A percentile compares a stretch with the other conserved stretches of the same genome.
Conservation (phyloP, 2,797 vertebrate species). For the Enteromius anoplus region DNA sequence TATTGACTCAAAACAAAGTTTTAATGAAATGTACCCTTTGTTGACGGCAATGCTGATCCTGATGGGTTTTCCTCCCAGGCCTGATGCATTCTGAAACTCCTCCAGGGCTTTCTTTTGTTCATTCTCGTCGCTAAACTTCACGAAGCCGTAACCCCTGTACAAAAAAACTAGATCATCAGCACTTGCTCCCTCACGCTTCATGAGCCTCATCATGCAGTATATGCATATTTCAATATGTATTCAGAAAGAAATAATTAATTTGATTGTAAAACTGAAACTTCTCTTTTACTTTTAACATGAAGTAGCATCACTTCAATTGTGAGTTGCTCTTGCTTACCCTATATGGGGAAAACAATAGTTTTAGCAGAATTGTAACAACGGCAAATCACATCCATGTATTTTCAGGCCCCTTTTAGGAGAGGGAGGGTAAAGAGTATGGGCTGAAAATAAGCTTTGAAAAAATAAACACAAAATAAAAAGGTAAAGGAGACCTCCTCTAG, state of each 20-base stretch:
- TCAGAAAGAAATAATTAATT: slow-evolving; percentile 78
- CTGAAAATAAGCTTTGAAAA: slow-evolving; percentile 37
- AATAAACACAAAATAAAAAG: slow-evolving; percentile 17
- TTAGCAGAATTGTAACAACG: slow-evolving; percentile 74
- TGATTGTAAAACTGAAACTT: slow-evolving; percentile 87
- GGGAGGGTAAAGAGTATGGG: slow-evolving; percentile 48
- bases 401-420: slow-evolving; percentile 56
- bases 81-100: slow-evolving; percentile 89
- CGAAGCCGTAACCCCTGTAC: slow-evolving; percentile 89
- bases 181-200: slow-evolving; percentile 27
- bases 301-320: slow-evolving; percentile 89
- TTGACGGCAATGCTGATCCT: slow-evolving; percentile 89
- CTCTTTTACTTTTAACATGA: slow-evolving; percentile 90
- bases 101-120: slow-evolving; percentile 93
- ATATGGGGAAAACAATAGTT: slow-evolving; percentile 89
- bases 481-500: slow-evolving; percentile 22
- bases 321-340: slow-evolving; percentile 88
- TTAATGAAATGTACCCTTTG: slow-evolving; percentile 78
- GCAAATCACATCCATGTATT: slow-evolving; percentile 64
- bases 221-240: slow-evolving; percentile 70
- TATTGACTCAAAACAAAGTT: not conserved
- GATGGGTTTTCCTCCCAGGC: slow-evolving; percentile 87
- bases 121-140: slow-evolving; percentile 89
- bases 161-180: slow-evolving; percentile 62
- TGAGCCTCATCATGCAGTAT: slow-evolving; percentile 69